Evolutionary conservation across 2,888 invertebrate genomes (phyloP), one percentile per base, ranked within the genome.

Genomic region (Galeruca laticollis): DNA sequence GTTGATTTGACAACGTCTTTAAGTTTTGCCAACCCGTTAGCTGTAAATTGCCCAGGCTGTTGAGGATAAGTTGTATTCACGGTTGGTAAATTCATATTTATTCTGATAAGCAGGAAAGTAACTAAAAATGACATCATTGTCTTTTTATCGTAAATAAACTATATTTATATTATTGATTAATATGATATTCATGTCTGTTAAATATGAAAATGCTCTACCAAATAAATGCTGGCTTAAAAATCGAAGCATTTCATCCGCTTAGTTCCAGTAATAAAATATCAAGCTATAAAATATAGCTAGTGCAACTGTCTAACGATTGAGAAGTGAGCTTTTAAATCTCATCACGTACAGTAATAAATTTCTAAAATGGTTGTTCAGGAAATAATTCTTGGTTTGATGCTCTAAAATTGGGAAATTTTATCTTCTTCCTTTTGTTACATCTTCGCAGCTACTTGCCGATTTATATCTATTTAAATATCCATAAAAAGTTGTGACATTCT

Each of bases 301-400:
- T 1, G 0, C 11, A 21, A 20, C 51, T 51, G 51, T n/a, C 4
- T 21, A 20, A 20, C 21, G 18, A 20, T 51, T 51, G 51, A 51
- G 18, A 51, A 51, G 51, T 51, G 21, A 51, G 10, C 13, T 11
- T 51, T 51, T 51, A 51, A 51, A 51, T 51, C 47, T 15, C 9
- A 47, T 47, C 51, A 51, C 51, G 51, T 18, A 51, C 8, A 13
- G 13, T 21, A 10, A 51, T 51, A 51, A 51, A 51, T 51, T 51
- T 51, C 2, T 11, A 18, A 21, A 51, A 51, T 51, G 9, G 11
- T 13, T 10, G 51, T 51, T 20, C 21, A 51, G 21, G 20, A 51
- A 51, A 51, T 20, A 20, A 51, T 20, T 51, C 20, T 51, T 20
- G 20, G 51, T 21, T 8, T 51, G 18, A 51, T 20, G 20, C 11